Percentiles rank a stretch among this genome's conserved stretches.
Evolutionary conservation across 2,888 invertebrate genomes (phyloP).

Genomic region (Patella caerulea): DNA sequence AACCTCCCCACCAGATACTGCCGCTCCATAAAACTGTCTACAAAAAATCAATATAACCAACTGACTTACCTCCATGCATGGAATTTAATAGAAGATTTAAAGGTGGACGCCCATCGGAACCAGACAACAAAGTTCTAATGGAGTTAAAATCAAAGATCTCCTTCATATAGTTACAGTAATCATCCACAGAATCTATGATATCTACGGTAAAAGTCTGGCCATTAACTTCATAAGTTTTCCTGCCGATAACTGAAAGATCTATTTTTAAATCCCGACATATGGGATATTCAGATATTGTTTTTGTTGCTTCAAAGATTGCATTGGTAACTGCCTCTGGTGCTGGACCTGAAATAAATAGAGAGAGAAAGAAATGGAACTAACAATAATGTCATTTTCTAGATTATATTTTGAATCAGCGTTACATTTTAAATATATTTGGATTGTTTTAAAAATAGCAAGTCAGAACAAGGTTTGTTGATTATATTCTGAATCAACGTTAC

Average conservation of each 20-base stretch:
- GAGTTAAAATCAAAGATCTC: conserved; percentile 94
- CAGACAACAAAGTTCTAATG: conserved; percentile 82
- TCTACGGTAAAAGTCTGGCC: conserved; percentile 72
- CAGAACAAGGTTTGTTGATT: no score
- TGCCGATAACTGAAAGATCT: conserved; percentile 77
- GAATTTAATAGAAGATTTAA: conserved; percentile 92
- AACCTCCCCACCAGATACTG: no score
- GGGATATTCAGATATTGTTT: conserved; percentile 83
- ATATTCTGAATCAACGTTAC: no score
- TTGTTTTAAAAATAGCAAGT: no score
- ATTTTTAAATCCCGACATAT: conserved; percentile 84
- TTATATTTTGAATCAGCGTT: no score
- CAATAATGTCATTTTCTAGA: neutral
- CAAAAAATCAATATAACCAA: no score
- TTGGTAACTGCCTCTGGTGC: conserved; percentile 93
- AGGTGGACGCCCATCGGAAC: conserved; percentile 75
- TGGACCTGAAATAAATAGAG: conserved; percentile 77
- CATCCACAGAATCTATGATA: conserved; percentile 90
- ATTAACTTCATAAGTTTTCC: conserved; percentile 77
- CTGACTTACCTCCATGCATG: conserved; percentile 88
- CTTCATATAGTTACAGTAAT: conserved; percentile 93
- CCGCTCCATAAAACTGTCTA: no score
- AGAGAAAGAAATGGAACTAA: neutral
- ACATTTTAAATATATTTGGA: no score
- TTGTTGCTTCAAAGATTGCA: conserved; percentile 87